phyloP scores from a whole-genome alignment of 2,888 invertebrate genomes.

The Drosophila barbarae region DNA sequence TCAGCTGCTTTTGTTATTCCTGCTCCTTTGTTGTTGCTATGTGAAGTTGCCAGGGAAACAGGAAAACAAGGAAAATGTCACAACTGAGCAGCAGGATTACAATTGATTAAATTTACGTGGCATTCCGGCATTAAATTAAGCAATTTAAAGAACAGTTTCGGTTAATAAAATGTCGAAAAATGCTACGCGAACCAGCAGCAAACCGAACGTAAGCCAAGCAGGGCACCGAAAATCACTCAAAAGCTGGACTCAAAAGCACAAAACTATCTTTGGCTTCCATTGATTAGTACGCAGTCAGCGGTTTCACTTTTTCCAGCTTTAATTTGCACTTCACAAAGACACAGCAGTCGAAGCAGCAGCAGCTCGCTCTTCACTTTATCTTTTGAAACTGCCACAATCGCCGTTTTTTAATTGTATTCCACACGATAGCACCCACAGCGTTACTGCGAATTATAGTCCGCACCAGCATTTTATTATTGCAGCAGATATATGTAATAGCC shows the following conservation, averaged over 20 bases:
- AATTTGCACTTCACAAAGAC: slow-evolving; percentile 7
- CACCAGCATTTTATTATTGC: slow-evolving; percentile 21
- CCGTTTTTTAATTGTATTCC: background rate
- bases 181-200: slow-evolving; percentile 43
- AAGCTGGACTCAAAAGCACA: background rate
- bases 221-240: background rate
- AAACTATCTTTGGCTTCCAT: slow-evolving; percentile 1
- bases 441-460: slow-evolving; percentile 1
- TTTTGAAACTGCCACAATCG: slow-evolving; percentile 3
- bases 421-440: slow-evolving; percentile 1
- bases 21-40: slow-evolving; percentile 56
- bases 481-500: slow-evolving; percentile 8
- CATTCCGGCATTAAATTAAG: background rate
- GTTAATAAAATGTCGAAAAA: slow-evolving; percentile 54
- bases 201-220: slow-evolving; percentile 49
- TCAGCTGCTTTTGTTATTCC: slow-evolving; percentile 50
- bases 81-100: slow-evolving; percentile 55
- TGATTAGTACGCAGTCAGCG: slow-evolving; percentile 21
- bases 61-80: slow-evolving; percentile 49
- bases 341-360: background rate
- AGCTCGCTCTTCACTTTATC: background rate
- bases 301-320: slow-evolving; percentile 8
- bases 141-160: background rate
- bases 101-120: slow-evolving; percentile 61
- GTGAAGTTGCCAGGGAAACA: slow-evolving; percentile 52